These are phyloP conservation scores for Vanessa tameamea DNA, from an alignment of 1,140 invertebrate genomes.

Conservation along the genomic window DNA sequence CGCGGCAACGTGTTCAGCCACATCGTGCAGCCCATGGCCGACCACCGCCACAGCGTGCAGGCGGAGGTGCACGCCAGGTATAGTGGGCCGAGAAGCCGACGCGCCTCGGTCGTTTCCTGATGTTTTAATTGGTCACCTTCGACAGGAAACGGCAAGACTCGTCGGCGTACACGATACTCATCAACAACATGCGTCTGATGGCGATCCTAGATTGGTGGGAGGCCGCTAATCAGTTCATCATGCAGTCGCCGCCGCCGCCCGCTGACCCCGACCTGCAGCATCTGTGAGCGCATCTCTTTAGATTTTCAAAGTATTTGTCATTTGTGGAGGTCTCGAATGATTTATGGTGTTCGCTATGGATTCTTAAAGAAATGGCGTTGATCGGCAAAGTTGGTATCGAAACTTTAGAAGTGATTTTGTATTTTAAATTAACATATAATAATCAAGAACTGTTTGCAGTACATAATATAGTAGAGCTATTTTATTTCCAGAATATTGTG, in stretches of 20 bases:
- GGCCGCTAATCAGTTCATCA: slow-evolving; percentile 90
- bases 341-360: no score
- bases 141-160: slow-evolving; percentile 84
- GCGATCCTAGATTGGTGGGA: slow-evolving; percentile 97
- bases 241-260: slow-evolving; percentile 68
- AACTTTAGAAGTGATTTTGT: no score
- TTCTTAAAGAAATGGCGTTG: no score
- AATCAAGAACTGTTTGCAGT: no score
- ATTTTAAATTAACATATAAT: no score
- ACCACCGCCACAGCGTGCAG: slow-evolving; percentile 85
- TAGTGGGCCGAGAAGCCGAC: no score
- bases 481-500: no score
- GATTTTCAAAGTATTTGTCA: neutral
- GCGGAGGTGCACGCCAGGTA: slow-evolving; percentile 90
- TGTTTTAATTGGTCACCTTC: neutral
- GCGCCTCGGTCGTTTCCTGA: neutral
- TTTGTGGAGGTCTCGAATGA: no score
- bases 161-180: slow-evolving; percentile 92
- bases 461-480: no score
- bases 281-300: slow-evolving; percentile 40
- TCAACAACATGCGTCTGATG: slow-evolving; percentile 98
- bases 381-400: no score
- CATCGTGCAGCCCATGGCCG: slow-evolving; percentile 90
- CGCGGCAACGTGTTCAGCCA: slow-evolving; percentile 93
- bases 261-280: slow-evolving; percentile 58